These are phyloP conservation scores for Euphydryas editha DNA, from an alignment of 2,888 invertebrate genomes.

Conservation along the genomic window DNA sequence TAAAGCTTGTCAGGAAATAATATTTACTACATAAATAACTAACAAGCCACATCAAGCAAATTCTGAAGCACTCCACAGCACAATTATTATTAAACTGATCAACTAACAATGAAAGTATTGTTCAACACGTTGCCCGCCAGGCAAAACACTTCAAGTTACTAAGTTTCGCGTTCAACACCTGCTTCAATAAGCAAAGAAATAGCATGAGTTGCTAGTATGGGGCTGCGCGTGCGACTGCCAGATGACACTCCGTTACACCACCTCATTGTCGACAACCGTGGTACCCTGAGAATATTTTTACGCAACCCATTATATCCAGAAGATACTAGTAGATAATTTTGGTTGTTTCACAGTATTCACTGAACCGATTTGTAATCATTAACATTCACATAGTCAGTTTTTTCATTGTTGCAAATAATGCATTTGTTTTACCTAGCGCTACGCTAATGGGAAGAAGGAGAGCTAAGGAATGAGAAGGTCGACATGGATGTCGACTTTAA, in stretches of 20 bases:
- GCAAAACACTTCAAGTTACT: background rate
- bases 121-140: background rate
- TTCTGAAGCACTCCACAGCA: conserved; percentile 41
- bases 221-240: conserved; percentile 66
- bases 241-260: conserved; percentile 72
- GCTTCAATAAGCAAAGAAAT: conserved; percentile 31
- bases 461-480: too few relatives aligned
- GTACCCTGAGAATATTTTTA: conserved; percentile 70
- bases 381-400: conserved; percentile 23
- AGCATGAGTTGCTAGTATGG: conserved; percentile 64
- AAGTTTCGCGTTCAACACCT: conserved; percentile 17
- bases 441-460: background rate
- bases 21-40: conserved; percentile 39
- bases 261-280: conserved; percentile 76
- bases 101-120: background rate
- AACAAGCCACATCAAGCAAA: conserved; percentile 51
- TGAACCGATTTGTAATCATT: conserved; percentile 43
- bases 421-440: background rate
- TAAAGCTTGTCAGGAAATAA: too few relatives aligned
- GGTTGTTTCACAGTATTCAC: conserved; percentile 58
- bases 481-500: too few relatives aligned
- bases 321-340: conserved; percentile 65
- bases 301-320: conserved; percentile 76
- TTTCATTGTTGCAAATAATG: conserved; percentile 10
- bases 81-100: conserved; percentile 28